Conservation (phyloP, 2,113 vertebrate species). For the Lonchura striata region DNA sequence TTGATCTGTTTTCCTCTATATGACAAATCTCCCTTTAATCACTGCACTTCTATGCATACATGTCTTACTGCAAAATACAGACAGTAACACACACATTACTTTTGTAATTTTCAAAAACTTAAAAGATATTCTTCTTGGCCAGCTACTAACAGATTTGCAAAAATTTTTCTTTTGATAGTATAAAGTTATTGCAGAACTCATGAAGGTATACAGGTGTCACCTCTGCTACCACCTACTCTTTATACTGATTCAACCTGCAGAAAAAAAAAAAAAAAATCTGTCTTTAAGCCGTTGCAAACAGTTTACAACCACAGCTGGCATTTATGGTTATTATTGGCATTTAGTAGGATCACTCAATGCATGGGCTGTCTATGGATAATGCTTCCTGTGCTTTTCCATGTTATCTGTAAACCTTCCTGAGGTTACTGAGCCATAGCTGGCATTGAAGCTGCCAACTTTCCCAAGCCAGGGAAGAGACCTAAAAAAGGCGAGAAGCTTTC, state of each 20-base stretch:
- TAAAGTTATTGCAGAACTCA: neutral
- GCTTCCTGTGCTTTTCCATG: neutral
- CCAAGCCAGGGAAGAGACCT: accelerated
- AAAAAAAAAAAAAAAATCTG: neutral
- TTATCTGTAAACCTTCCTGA: neutral
- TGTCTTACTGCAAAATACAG: neutral
- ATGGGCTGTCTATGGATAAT: accelerated
- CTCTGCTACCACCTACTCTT: neutral
- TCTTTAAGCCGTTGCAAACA: neutral
- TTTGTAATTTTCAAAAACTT: neutral
- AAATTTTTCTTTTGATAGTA: neutral
- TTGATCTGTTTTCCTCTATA: neutral
- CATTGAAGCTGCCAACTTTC: neutral
- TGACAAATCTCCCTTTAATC: neutral
- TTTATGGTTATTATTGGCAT: neutral
- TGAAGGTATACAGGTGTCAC: neutral
- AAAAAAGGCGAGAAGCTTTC: neutral
- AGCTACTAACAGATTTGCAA: neutral
- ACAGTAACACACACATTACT: neutral
- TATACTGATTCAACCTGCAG: neutral
- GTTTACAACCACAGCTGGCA: neutral
- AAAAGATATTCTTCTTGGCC: neutral
- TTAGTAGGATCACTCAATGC: neutral
- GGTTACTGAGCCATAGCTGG: neutral
- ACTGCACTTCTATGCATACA: neutral